A percentile compares a stretch with the other conserved stretches of the same genome.
These are phyloP conservation scores for Oryzias javanicus DNA, from an alignment of 2,113 vertebrate genomes.

Conservation along the genomic window DNA sequence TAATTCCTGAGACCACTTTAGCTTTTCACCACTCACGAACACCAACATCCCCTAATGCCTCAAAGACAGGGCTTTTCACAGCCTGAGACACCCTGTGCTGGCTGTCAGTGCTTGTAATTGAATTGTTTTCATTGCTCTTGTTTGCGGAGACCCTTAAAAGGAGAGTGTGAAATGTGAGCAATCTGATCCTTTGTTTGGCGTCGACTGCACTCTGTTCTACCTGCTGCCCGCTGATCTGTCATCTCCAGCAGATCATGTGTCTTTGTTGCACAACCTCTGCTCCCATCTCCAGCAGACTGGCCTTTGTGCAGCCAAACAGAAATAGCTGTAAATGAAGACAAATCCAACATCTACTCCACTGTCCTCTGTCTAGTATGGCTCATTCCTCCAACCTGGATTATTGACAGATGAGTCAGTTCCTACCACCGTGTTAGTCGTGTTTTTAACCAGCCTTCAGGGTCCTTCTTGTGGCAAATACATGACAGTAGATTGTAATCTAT, in stretches of 20 bases:
- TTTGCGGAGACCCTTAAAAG: conserved; percentile 45
- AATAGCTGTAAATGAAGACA: no score
- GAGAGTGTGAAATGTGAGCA: conserved; percentile 36
- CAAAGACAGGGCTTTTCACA: conserved; percentile 50
- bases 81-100: conserved; percentile 31
- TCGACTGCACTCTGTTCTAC: conserved; percentile 14
- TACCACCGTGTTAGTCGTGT: no score
- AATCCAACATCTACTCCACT: no score
- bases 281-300: conserved; percentile 10
- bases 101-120: conserved; percentile 47
- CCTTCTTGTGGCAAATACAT: no score
- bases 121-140: conserved; percentile 45
- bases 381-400: no score
- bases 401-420: no score
- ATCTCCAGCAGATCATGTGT: conserved; percentile 14
- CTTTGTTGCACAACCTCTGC: conserved; percentile 23
- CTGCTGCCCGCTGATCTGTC: conserved; percentile 32
- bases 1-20: conserved; percentile 75
- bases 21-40: conserved; percentile 69
- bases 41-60: conserved; percentile 52
- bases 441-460: no score
- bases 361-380: no score
- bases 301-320: neutral
- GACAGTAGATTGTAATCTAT: no score
- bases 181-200: conserved; percentile 43